phyloP scores from a whole-genome alignment of 2,113 vertebrate genomes.

The Carettochelys insculpta region DNA sequence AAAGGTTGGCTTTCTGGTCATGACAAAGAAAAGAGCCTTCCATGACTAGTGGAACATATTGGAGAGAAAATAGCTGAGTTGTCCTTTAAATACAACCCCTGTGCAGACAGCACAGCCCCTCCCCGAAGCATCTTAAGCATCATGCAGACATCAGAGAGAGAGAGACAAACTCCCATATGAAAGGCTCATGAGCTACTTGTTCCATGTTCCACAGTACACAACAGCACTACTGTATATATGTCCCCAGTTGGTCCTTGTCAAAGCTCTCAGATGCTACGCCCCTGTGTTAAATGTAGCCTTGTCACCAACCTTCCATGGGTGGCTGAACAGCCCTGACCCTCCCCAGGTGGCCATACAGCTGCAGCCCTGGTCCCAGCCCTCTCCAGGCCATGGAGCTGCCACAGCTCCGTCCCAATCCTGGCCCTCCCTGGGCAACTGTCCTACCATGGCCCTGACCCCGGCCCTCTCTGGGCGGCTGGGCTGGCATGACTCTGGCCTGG shows the following conservation, averaged over 20 bases:
- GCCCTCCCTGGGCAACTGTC: too few species aligned
- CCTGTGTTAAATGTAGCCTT: not conserved
- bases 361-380: too few species aligned
- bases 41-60: not conserved
- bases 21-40: slow-evolving; percentile 32
- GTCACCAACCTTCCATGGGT: too few species aligned
- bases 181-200: too few species aligned
- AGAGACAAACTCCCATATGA: not conserved
- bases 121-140: not conserved
- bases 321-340: too few species aligned
- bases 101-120: not conserved
- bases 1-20: slow-evolving; percentile 10
- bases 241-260: not conserved
- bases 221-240: not conserved
- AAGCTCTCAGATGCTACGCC: not conserved
- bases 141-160: not conserved
- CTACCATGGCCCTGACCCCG: too few species aligned
- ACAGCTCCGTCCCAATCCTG: too few species aligned
- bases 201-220: not conserved
- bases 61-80: not conserved
- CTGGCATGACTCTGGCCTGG: too few species aligned
- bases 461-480: too few species aligned
- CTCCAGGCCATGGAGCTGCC: too few species aligned
- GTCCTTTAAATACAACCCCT: not conserved
- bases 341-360: too few species aligned